Conservation (phyloP, 2,113 vertebrate genomes). For the Rhadina sibilatrix region DNA sequence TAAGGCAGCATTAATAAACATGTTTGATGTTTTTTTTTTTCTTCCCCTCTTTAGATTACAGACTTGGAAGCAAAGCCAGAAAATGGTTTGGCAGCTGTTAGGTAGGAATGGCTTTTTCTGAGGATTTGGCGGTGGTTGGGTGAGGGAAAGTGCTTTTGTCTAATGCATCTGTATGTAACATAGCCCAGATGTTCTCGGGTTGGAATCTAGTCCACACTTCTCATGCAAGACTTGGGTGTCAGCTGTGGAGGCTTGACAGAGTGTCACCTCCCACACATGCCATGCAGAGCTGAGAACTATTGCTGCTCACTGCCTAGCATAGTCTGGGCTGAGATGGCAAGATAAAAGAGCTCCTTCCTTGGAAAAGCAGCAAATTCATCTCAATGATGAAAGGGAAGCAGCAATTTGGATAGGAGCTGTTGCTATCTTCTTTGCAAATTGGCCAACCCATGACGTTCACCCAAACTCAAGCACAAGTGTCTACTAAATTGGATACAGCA, state of each 20-base stretch:
- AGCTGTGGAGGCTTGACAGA: not conserved
- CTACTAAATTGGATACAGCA: not conserved
- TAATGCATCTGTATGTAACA: not conserved
- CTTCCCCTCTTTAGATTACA: conserved; percentile 70
- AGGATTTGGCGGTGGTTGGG: not conserved
- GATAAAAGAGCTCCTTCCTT: not conserved
- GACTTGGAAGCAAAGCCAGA: conserved; percentile 79
- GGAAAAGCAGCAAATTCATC: not conserved
- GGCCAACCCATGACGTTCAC: fast-evolving
- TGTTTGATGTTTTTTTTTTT: conserved; percentile 15
- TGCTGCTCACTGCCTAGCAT: not conserved
- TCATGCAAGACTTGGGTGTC: not conserved
- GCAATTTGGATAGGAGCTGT: not conserved
- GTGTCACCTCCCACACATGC: not conserved
- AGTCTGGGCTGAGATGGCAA: not conserved
- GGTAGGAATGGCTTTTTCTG: conserved; percentile 71
- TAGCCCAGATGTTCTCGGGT: not conserved
- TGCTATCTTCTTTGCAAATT: not conserved
- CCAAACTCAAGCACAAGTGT: not conserved
- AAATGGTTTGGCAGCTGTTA: conserved; percentile 78
- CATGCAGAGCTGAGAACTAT: not conserved
- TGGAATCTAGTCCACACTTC: not conserved
- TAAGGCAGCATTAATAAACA: not conserved
- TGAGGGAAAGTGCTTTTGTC: not conserved
- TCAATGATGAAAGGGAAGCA: not conserved